Evolutionary conservation across 2,113 vertebrate genomes (phyloP).

Genomic region (Andinoacara biseriatus): DNA sequence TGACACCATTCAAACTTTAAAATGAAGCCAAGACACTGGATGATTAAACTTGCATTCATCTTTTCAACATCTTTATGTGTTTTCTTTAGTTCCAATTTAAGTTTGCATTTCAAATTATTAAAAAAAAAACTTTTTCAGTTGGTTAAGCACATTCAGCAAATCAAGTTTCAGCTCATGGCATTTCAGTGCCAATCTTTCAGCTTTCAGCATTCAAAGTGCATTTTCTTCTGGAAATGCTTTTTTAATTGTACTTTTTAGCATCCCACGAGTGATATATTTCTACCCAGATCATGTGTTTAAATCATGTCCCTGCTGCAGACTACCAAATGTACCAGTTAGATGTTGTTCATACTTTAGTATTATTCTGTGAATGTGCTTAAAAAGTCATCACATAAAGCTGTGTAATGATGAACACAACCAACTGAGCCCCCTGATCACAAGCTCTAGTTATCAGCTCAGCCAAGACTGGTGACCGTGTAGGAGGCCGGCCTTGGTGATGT

Average conservation of each 20-base stretch:
- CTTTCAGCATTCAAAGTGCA: no score
- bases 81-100: no score
- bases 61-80: no score
- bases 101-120: no score
- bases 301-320: neutral
- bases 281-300: neutral
- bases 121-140: no score
- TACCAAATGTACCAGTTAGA: neutral
- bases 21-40: no score
- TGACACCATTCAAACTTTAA: no score
- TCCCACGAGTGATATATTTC: neutral
- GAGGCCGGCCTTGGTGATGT: neutral
- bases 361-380: neutral
- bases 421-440: conserved; percentile 41
- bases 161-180: no score
- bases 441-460: conserved; percentile 45
- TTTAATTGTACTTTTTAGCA: neutral
- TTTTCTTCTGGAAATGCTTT: no score
- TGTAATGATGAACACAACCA: neutral
- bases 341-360: conserved; percentile 12
- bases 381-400: conserved; percentile 10
- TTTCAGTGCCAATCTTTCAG: no score
- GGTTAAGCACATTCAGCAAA: no score
- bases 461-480: conserved; percentile 8
- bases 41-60: no score